phyloP scores from a whole-genome alignment of 37 sponge, comb jelly and placozoan genomes.

The Halisarca cf. caerulea region DNA sequence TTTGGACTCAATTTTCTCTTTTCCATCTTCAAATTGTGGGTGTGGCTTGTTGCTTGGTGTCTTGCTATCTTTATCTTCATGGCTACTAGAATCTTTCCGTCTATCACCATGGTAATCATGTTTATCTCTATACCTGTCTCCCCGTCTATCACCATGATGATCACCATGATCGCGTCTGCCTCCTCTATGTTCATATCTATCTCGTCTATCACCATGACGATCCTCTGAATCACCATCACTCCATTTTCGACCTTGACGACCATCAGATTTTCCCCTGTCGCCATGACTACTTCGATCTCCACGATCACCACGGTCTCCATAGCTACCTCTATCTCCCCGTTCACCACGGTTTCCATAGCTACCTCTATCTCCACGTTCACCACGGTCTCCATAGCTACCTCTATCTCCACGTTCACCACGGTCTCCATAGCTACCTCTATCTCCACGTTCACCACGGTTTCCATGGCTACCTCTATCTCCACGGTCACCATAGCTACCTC shows the following conservation, averaged over 20 bases:
- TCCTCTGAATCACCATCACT: conserved; percentile 10
- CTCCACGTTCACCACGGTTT: too few species aligned
- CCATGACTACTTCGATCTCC: not conserved
- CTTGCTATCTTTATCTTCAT: not conserved
- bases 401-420: too few species aligned
- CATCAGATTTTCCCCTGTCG: not conserved
- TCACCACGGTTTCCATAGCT: too few species aligned
- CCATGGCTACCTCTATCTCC: too few species aligned
- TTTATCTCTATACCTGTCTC: not conserved
- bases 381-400: too few species aligned
- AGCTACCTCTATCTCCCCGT: not conserved
- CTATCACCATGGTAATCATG: not conserved
- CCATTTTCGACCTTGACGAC: not conserved
- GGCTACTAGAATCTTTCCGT: not conserved
- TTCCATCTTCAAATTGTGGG: not conserved
- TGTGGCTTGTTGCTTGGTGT: not conserved
- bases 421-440: too few species aligned
- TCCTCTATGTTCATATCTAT: not conserved
- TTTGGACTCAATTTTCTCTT: too few species aligned
- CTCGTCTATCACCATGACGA: conserved; percentile 2
- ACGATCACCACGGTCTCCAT: not conserved
- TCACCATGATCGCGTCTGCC: not conserved
- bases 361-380: not conserved
- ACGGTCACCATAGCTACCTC: too few species aligned
- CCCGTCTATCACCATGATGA: not conserved